Base-by-base conservation (phyloP, 1,140 invertebrate species). In the Trachymyrmex cornetzi region DNA sequence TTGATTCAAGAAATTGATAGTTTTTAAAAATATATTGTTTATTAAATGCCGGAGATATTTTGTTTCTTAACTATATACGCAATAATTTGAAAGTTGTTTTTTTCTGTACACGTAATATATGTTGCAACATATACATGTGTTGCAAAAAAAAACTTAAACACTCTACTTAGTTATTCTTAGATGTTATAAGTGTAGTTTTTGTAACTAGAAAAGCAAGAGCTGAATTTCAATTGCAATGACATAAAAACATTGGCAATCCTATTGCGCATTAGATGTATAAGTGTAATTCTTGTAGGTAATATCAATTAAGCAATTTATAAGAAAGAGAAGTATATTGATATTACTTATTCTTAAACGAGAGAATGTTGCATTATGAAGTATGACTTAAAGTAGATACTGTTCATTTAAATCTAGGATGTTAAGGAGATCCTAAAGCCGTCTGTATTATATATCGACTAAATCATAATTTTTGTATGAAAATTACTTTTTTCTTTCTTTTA, bases 241-340 rank as follows among this genome's bases (percentile, higher is more conserved):
- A 19, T 30, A 30, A 77, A 77, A 77, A 34, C 5, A 5, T 77
- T 61, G 38, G 9, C 16, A 50, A 50, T 79, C 4, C 38, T 30
- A 16, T 67, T 34, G 12, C 14, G 1, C 22, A 66, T 50, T 6
- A 53, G n/a, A 14, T 66, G 19, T 34, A 44, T 44, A 2, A 44
- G 11, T 6, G 38, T 48, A 53, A 16, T 50, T 64, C 6, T 66
- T 0, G n/a, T 27, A n/a, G n/a, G 30, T 53, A 30, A 38, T 53
- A 53, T 27, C 30, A 67, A 80, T 80, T 66, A 53, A 67, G 7
- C 9, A 55, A 80, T 69, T 30, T 34, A 34, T 55, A 69, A 69
- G 48, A 34, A 34, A 67, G n/a, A 5, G 7, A 38, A 38, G 27
- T 80, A 19, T 27, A 67, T n/a, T 44, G 5, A 14, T 14, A 44